Evolutionary conservation across 92 coral and sea anemone genomes (phyloP), one percentile per base, ranked within the genome.

Genomic region (Ricordea florida): DNA sequence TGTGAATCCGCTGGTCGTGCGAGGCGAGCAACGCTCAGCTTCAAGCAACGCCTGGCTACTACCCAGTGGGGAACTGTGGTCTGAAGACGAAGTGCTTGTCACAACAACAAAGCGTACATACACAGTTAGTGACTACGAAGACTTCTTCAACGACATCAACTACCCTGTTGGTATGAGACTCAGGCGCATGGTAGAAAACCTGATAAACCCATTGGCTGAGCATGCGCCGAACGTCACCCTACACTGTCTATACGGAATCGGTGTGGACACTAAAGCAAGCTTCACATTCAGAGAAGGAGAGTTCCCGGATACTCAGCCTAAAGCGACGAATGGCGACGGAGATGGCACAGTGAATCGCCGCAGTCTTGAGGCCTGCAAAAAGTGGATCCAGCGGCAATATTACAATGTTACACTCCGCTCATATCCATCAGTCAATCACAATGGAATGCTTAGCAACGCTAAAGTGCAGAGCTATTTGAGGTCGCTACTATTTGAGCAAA

Each of bases 1-100:
- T 22, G 92, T 74, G 24, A 74, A 83, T 37, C 97, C 90, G 69
- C 79, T 91, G 83, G 83, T 79, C 38, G 87, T 83, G 34, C 70
- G 97, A 51, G 78, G 56, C 16, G 87, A 91, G 62, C 97, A 91
- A 48, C 78, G 97, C 34, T 78, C 97, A 4, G 57, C 68, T 38
- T 60, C 82, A 2, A 91, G 93, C 31, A 91, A 87, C 71, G 75
- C 72, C 20, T 91, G 49, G 55, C 62, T 91, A 77, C 74, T 91
- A 37, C 97, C 97, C 14, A 91, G 93, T 36, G 66, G 85, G 7
- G 97, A 91, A 66, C 58, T 91, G 24, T 91, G 97, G 97, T 44
- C 84, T 37, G 66, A 85, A 55, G 82, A 83, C 21, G 97, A 87
- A 48, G 74, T 91, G 17, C 65, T 91, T 53, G 87, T 81, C 16